Evolutionary conservation across 2,888 invertebrate species (phyloP).

Genomic region (Galeruca laticollis): DNA sequence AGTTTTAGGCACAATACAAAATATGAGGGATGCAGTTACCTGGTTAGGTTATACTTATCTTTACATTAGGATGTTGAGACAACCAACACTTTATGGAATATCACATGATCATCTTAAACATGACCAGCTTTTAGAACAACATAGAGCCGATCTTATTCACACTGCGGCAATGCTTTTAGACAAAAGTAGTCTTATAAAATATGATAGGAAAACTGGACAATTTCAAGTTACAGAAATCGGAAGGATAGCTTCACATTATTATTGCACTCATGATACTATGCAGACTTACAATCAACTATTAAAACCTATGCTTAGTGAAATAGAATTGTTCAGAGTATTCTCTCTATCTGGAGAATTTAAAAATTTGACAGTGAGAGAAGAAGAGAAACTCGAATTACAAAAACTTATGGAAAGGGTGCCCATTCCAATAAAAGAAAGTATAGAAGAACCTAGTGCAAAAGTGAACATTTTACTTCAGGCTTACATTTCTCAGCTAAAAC

Average conservation of each 20-base stretch:
- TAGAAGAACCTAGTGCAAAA: constrained; percentile 98
- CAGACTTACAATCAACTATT: constrained; percentile 95
- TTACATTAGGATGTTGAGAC: constrained; percentile 85
- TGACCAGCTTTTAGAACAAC: constrained; percentile 88
- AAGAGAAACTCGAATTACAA: constrained; percentile 96
- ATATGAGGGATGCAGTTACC: constrained; percentile 89
- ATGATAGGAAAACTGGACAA: constrained; percentile 92
- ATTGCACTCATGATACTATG: constrained; percentile 97
- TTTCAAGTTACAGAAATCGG: constrained; percentile 89
- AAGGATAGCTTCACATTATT: constrained; percentile 97
- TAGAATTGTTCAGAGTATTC: constrained; percentile 97
- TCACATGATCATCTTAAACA: constrained; percentile 81
- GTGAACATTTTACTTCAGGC: constrained; percentile 96
- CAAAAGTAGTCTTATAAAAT: constrained; percentile 94
- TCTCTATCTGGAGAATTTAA: constrained; percentile 97
- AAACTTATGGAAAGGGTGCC: constrained; percentile 96
- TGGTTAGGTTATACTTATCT: constrained; percentile 98
- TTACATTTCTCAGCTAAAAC: constrained; percentile 96
- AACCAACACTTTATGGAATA: constrained; percentile 92
- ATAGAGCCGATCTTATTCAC: constrained; percentile 94
- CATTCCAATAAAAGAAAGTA: constrained; percentile 98
- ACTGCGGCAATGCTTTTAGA: constrained; percentile 93
- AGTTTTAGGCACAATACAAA: constrained; percentile 92
- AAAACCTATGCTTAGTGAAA: constrained; percentile 96
- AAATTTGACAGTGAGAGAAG: constrained; percentile 92